These are phyloP conservation scores for Chymomyza caudatula DNA, from an alignment of 2,888 invertebrate species.

Conservation along the genomic window DNA sequence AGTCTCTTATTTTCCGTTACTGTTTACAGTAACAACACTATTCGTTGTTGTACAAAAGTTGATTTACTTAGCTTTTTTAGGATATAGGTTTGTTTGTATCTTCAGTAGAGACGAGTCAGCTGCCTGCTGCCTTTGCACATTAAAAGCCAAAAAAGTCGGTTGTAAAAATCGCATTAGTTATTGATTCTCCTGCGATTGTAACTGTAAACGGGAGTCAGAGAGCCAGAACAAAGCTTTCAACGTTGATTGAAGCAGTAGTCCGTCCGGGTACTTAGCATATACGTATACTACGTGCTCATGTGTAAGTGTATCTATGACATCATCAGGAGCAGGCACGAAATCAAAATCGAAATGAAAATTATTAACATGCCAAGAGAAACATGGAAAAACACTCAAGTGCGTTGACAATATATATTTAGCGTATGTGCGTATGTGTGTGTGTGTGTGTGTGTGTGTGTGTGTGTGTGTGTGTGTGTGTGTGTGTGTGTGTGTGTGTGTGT, in stretches of 20 bases:
- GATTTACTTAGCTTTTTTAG: neutral
- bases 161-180: conserved; percentile 49
- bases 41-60: neutral
- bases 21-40: conserved; percentile 14
- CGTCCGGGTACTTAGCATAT: conserved; percentile 31
- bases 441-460: neutral
- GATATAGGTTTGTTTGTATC: neutral
- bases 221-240: neutral
- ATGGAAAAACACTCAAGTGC: conserved; percentile 58
- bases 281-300: conserved; percentile 26
- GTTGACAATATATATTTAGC: conserved; percentile 8
- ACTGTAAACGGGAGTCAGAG: conserved; percentile 17
- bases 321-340: conserved; percentile 25
- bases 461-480: conserved; percentile 17
- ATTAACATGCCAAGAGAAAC: conserved; percentile 38
- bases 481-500: neutral
- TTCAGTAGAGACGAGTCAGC: conserved; percentile 12
- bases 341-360: conserved; percentile 26
- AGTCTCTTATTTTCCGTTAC: conserved; percentile 29
- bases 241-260: conserved; percentile 1
- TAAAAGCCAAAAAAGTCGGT: conserved; percentile 19
- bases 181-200: conserved; percentile 42
- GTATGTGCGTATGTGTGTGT: neutral
- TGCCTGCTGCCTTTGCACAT: conserved; percentile 22
- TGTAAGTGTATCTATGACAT: conserved; percentile 20